Conservation (phyloP, 2,888 invertebrate species). For the Leptura quadrifasciata region DNA sequence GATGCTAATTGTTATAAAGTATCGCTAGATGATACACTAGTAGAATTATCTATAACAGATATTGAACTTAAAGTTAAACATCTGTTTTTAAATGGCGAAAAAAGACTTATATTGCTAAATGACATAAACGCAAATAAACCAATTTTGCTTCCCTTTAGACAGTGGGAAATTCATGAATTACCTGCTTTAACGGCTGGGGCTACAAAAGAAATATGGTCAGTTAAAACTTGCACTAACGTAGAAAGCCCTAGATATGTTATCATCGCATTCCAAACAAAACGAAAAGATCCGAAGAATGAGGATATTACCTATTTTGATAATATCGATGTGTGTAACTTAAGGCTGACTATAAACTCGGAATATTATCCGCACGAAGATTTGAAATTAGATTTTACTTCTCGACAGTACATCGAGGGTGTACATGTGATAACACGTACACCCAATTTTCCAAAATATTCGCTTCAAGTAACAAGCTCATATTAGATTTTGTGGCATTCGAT, state of each 20-base stretch:
- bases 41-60: conserved; percentile 29
- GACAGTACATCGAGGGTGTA: too few species aligned
- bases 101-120: conserved; percentile 44
- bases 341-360: too few species aligned
- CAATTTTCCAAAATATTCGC: too few species aligned
- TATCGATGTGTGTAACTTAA: too few species aligned
- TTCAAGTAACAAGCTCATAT: too few species aligned
- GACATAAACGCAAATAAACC: conserved; percentile 39
- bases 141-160: conserved; percentile 46
- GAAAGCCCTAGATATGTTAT: conserved; percentile 49
- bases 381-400: too few species aligned
- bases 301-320: too few species aligned
- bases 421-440: too few species aligned
- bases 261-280: conserved; percentile 47
- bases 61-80: conserved; percentile 48
- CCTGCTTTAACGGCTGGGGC: conserved; percentile 39
- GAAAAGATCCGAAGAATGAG: too few species aligned
- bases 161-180: conserved; percentile 50
- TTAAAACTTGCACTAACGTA: conserved; percentile 45
- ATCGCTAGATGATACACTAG: neutral
- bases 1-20: conserved; percentile 43
- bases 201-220: conserved; percentile 46
- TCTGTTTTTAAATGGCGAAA: conserved; percentile 43
- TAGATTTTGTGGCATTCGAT: too few species aligned
- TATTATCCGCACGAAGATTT: too few species aligned